Evolutionary conservation across 2,113 vertebrate species (phyloP).

Genomic region (Corapipo altera): DNA sequence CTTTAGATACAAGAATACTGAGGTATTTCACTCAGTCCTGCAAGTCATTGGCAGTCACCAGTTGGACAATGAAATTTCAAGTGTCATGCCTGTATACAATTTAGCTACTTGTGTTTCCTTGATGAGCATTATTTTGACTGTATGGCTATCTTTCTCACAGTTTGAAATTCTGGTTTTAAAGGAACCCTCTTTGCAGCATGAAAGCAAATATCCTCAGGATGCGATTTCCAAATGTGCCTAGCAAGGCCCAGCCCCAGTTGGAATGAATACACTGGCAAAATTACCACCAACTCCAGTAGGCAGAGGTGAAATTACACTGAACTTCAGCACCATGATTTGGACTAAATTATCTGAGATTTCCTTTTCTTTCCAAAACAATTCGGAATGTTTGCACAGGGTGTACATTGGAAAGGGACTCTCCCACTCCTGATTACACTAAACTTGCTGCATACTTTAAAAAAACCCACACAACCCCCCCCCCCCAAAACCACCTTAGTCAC

Average conservation of each 20-base stretch:
- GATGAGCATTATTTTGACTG: background rate
- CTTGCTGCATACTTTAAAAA: background rate
- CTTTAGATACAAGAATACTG: background rate
- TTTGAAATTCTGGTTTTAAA: background rate
- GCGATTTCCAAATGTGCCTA: background rate
- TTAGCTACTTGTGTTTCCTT: background rate
- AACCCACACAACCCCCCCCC: too few relatives aligned
- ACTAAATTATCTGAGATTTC: background rate
- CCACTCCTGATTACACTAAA: background rate
- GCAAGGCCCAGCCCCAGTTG: background rate
- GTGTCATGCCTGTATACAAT: too few relatives aligned
- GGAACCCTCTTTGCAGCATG: background rate
- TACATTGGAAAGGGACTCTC: background rate
- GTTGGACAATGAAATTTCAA: background rate
- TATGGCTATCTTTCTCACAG: background rate
- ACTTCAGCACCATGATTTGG: background rate
- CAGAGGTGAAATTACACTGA: background rate
- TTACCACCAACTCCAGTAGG: fast-evolving
- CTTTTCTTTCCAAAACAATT: background rate
- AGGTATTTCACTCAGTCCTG: background rate
- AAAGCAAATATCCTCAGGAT: background rate
- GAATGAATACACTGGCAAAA: background rate
- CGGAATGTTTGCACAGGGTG: background rate
- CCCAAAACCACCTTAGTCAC: background rate
- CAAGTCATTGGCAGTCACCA: background rate